A percentile compares a stretch with the other conserved stretches of the same genome.
Conservation (phyloP, 2,888 invertebrate species). For the Conistra vaccinii region DNA sequence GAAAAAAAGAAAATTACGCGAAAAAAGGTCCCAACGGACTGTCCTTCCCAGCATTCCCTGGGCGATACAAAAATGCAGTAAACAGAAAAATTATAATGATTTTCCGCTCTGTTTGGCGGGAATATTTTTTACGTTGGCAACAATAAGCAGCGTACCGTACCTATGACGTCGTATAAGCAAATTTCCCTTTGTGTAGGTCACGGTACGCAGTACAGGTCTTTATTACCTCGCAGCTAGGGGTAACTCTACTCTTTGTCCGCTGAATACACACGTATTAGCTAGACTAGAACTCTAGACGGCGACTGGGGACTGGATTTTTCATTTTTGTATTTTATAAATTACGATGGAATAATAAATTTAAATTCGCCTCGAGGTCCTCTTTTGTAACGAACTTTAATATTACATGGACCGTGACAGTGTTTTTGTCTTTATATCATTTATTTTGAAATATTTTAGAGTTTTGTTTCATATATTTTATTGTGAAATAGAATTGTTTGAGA, state of each 20-base stretch:
- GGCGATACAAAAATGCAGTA: slow-evolving; percentile 55
- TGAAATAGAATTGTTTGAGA: background rate
- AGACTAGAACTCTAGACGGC: slow-evolving; percentile 68
- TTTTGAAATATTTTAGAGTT: background rate
- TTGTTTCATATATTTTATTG: background rate
- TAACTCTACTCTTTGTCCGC: slow-evolving; percentile 59
- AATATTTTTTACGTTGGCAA: slow-evolving; percentile 57
- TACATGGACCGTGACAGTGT: slow-evolving; percentile 45
- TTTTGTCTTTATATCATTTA: slow-evolving; percentile 28
- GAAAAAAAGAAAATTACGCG: slow-evolving; percentile 56
- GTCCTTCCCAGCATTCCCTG: slow-evolving; percentile 34
- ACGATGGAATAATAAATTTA: slow-evolving; percentile 57
- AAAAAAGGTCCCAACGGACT: slow-evolving; percentile 39
- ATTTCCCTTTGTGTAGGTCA: slow-evolving; percentile 63
- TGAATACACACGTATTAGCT: slow-evolving; percentile 49
- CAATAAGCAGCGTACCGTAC: slow-evolving; percentile 30
- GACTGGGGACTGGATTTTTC: slow-evolving; percentile 18
- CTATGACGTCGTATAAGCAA: slow-evolving; percentile 44
- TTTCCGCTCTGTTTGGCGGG: slow-evolving; percentile 59
- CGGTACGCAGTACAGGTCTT: slow-evolving; percentile 50
- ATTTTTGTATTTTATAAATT: slow-evolving; percentile 31
- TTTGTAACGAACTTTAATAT: slow-evolving; percentile 53
- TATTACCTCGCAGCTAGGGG: slow-evolving; percentile 58
- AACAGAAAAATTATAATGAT: slow-evolving; percentile 58
- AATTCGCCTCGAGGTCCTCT: slow-evolving; percentile 42